Evolutionary conservation across 2,888 invertebrate genomes (phyloP), one percentile per base, ranked within the genome.

Genomic region (Oligia fasciuncula): DNA sequence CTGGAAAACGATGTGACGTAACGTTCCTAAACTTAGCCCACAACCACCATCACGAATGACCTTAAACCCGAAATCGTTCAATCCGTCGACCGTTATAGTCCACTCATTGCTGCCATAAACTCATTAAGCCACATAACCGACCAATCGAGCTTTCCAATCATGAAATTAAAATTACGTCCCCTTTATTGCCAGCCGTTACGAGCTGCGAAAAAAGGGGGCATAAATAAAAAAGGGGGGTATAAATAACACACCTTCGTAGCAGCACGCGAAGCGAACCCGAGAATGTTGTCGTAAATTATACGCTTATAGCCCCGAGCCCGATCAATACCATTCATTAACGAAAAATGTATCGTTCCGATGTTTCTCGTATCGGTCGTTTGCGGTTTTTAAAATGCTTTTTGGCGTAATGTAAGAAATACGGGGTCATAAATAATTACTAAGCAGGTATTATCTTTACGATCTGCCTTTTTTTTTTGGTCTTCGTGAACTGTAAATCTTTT

Each of bases 121-220:
- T 96, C 96, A 96, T 97, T 97, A 96, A 95, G 94, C 93, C 95
- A 94, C 95, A 95, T 96, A 96, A 96, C 95, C 93, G 94, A 93
- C 95, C 96, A 95, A 96, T 96, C 96, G 95, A 96, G 96, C 96
- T 96, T 96, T 96, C 96, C 96, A 96, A 96, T 97, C 96, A 96
- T 95, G 96, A 95, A 96, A 96, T 96, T 96, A 96, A 96, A 96
- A 96, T 96, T 94, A 96, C 95, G 96, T 96, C 96, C 96, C 95
- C 94, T 96, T 97, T 96, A 97, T 94, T 90, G 91, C 95, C 91
- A 90, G 94, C 94, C 94, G 96, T 97, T 97, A 97, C 96, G 97
- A 97, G 96, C 97, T 97, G 97, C 97, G 96, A 97, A 97, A 97
- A 97, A 97, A 97, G 96, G 96, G 96, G 95, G 95, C 94, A 96